Evolutionary conservation across 2,797 vertebrate genomes (phyloP), one percentile per base, ranked within the genome.

Genomic region (Pangasius sanitwongsei): DNA sequence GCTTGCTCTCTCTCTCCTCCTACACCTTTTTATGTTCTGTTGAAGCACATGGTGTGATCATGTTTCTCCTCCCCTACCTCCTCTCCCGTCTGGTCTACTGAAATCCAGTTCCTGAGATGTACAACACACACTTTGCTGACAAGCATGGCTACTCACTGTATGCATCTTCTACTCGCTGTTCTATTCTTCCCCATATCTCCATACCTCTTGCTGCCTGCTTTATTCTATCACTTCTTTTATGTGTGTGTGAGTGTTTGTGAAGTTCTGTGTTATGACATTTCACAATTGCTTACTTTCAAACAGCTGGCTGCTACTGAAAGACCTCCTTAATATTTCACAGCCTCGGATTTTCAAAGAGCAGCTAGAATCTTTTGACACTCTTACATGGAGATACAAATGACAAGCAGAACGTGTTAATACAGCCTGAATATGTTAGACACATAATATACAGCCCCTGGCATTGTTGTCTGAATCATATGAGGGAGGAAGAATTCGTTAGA

Each of bases 91-190:
- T 88, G 65, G 70, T 87, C 53, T 82, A 59, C 53, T 83, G 53
- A 88, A 85, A 77, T 72, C 86, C 86, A 48, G 80, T 81, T 69
- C 8, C 87, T 74, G 84, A 88, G 90, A 87, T 84, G 80, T 90
- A 88, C 86, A 89, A 81, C 82, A 44, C 28, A 89, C 53, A 89
- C 50, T 91, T 59, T 92, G 90, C 90, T 89, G 92, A 90, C 89
- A 92, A 87, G 80, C 81, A 72, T 85, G 83, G 53, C 88, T 15
- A 86, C 82, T 88, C 50, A 31, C n/a, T 53, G n/a, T 85, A 70
- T 7, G 8, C 28, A 85, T 85, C 41, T 85, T 70, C n/a, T 77
- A 44, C 70, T 61, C 70, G 48, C 55, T 48, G 7, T 63, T 48
- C 28, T 41, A 23, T 74, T 86, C 15, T 34, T 48, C 37, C 37